Evolutionary conservation across 2,888 invertebrate genomes (phyloP).

Genomic region (Microplitis manilae): DNA sequence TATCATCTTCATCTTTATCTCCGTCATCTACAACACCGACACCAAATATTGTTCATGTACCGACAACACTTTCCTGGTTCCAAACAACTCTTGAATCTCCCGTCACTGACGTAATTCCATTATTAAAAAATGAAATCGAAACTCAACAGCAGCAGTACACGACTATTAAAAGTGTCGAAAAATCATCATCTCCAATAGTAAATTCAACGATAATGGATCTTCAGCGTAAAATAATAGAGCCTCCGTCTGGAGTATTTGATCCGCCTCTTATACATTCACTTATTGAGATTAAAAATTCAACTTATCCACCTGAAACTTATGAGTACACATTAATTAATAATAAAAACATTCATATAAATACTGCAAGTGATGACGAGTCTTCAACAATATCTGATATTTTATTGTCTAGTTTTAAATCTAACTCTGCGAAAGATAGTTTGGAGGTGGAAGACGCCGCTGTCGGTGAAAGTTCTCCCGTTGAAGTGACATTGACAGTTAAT

Average conservation of each 20-base stretch:
- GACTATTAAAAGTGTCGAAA: background rate
- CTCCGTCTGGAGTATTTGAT: background rate
- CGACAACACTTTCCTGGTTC: background rate
- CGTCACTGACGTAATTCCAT: background rate
- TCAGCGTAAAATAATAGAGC: background rate
- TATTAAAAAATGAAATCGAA: background rate
- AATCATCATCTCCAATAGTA: background rate
- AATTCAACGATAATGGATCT: background rate
- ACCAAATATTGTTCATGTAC: background rate
- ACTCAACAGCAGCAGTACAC: background rate
- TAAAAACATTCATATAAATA: background rate
- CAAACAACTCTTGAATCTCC: background rate
- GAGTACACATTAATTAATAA: background rate
- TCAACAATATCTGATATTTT: conserved; percentile 10
- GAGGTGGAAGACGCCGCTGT: conserved; percentile 41
- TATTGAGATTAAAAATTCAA: background rate
- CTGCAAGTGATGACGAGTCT: background rate
- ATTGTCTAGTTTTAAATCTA: conserved; percentile 12
- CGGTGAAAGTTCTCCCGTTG: conserved; percentile 55
- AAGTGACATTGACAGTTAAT: conserved; percentile 57
- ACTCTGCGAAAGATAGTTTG: background rate
- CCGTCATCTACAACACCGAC: background rate
- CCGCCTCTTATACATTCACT: conserved; percentile 9
- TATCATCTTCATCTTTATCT: background rate
- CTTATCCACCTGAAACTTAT: conserved; percentile 8